Evolutionary conservation across 64 coral and sea anemone species (phyloP), one percentile per base, ranked within the genome.

Genomic region (Dendronephthya gigantea): DNA sequence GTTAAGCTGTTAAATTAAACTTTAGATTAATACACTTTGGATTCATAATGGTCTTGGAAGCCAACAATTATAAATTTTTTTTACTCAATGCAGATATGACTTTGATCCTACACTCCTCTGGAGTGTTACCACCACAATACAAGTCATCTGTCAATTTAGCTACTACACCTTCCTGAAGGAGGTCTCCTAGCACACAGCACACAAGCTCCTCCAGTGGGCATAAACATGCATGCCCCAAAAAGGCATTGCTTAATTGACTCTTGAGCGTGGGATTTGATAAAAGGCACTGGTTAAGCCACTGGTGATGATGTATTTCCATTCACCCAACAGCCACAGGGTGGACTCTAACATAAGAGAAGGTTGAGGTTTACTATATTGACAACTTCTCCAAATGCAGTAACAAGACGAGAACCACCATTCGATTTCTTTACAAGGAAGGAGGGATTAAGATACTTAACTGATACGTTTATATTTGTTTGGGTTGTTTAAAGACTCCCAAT

Each of bases 381-480:
- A 9, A 90, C 89, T 9, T 90, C 74, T 8, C 70, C 35, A 68
- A 91, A 91, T 6, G 90, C 90, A 0, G 90, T 87, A 17, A 91
- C 90, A 23, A 91, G 90, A 38, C 85, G 85, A 52, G 35, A 52
- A 1, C 52, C 90, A 34, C 84, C 85, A 19, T 81, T 83, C 8
- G 48, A 36, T 40, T 87, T 91, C 40, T 83, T 91, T 12, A 87
- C 74, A 13, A 91, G 85, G 34, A 91, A 91, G 9, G 85, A 91
- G 0, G 81, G 85, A 41, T 87, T 91, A n/a, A 87, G 79, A 85
- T 91, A 91, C 35, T 87, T 85, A 28, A 91, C 75, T 28, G 49
- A 33, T 22, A 83, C 40, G 12, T 31, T 31, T 70, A n/a, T n/a
- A 6, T 70, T 32, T n/a, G 9, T n/a, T 25, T 9, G 66, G 9